Base-by-base conservation (phyloP, 2,888 invertebrate species). In the Syrphus vitripennis region DNA sequence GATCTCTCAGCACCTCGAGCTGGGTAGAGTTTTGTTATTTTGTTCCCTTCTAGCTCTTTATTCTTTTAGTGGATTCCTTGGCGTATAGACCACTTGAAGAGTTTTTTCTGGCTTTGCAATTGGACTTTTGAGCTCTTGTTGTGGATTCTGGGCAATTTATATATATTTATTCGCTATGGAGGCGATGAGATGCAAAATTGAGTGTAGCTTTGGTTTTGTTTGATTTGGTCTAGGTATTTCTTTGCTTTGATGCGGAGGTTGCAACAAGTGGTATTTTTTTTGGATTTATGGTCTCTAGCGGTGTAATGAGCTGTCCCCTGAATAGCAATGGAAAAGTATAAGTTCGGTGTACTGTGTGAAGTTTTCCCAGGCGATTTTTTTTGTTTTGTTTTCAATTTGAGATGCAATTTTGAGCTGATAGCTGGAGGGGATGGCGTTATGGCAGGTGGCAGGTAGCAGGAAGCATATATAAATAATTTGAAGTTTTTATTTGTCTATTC, bases 121-220 rank as follows among this genome's bases (percentile, higher is more conserved):
- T 37, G 24, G 57, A 26, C 42, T 50, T 34, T 65, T 40, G 69
- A 55, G 48, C 45, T 59, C 29, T 6, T 5, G 31, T 14, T 53
- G 34, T 61, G 69, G 53, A 61, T 75, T 69, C 75, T 61, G 63
- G 63, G 57, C 63, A 76, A 71, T 81, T 81, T 78, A 50, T 50
- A 9, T 10, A 75, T 61, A 72, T 83, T 83, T 72, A 78, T 78
- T 80, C 29, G 61, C 76, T 40, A 40, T 34, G 65, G 48, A 53
- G 61, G 71, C 84, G 76, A 81, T 81, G 81, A 76, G 84, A 77
- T 84, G 84, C 76, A 84, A 80, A 84, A 81, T 80, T 84, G 70
- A 80, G 65, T 83, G 48, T 26, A 69, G 34, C 59, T 37, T 24
- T 21, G 37, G n/a, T 31, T 57, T 55, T 65, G 16, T 10, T 4